These are phyloP conservation scores for Hippopotamus amphibius DNA, from an alignment of 2,113 vertebrate genomes.

Conservation along the genomic window DNA sequence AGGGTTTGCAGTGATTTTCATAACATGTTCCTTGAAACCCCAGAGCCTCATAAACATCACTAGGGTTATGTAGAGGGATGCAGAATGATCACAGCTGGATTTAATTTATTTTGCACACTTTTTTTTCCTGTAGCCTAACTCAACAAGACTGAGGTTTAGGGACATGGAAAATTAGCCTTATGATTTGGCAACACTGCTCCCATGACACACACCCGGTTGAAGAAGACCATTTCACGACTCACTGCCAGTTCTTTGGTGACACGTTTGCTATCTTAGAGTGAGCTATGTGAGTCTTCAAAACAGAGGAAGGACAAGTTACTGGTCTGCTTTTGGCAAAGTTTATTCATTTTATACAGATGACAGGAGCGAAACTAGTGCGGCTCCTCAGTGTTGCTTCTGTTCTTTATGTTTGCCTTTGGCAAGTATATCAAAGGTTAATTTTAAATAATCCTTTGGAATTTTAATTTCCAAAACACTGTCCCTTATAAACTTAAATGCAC, in stretches of 20 bases:
- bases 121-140: conserved; percentile 27
- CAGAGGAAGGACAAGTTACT: neutral
- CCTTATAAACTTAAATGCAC: neutral
- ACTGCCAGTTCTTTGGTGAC: neutral
- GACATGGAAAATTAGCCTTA: conserved; percentile 9
- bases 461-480: conserved; percentile 38
- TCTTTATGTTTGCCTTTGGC: neutral
- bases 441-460: conserved; percentile 33
- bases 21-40: neutral
- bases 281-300: neutral
- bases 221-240: neutral
- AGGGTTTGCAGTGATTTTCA: conserved; percentile 12
- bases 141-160: conserved; percentile 34
- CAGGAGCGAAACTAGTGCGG: neutral
- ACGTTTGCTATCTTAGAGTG: neutral
- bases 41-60: neutral
- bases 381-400: neutral
- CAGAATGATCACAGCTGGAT: conserved; percentile 31
- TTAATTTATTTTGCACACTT: conserved; percentile 13
- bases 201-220: neutral
- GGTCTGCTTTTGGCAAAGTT: neutral
- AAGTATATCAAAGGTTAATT: conserved; percentile 8
- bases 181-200: neutral
- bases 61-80: neutral
- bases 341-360: neutral